Evolutionary conservation across 2,888 invertebrate genomes (phyloP), one percentile per base, ranked within the genome.

Genomic region (Allophyes oxyacanthae): DNA sequence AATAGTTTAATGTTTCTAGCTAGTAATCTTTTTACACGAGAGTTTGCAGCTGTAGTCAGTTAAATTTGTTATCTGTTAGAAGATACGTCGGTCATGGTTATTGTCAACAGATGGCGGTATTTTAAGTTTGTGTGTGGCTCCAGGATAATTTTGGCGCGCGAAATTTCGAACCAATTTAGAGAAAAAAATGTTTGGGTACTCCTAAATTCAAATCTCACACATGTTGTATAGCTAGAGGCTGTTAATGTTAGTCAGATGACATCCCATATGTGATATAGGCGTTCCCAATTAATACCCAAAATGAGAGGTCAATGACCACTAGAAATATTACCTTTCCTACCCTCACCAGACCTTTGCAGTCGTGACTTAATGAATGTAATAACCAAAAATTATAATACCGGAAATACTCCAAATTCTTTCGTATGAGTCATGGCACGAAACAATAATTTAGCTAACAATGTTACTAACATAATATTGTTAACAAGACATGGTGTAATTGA

Each of bases 1-100:
- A 74, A 72, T 69, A 67, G 69, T 60, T 38, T 54, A 41, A 56
- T 54, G 60, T 46, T 66, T 57, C 41, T 46, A 32, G 41, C 43
- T 46, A 45, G 46, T 54, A 60, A 64, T 54, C 54, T 62, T 73
- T 67, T 74, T 59, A 74, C 63, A 51, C 37, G 43, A 57, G 63
- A 44, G 44, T 57, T 26, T 44, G 20, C 44, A 51, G 42, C 38
- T 62, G 36, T 56, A 14, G 32, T 49, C 15, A 9, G 48, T 38
- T 34, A 9, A 43, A 64, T 40, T 57, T 43, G 52, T 62, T 28
- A 44, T 11, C 6, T 34, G 15, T 42, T 53, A 10, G 14, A 11
- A 15, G 38, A 52, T 9, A 8, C 13, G 7, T 34, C 20, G 32
- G 26, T 48, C 34, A 49, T 50, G 60, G 53, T 4, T 58, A 41